Percentiles rank a stretch among this genome's conserved stretches.
Conservation (phyloP, 2,797 vertebrate genomes). For the Jordanella pulchra region DNA sequence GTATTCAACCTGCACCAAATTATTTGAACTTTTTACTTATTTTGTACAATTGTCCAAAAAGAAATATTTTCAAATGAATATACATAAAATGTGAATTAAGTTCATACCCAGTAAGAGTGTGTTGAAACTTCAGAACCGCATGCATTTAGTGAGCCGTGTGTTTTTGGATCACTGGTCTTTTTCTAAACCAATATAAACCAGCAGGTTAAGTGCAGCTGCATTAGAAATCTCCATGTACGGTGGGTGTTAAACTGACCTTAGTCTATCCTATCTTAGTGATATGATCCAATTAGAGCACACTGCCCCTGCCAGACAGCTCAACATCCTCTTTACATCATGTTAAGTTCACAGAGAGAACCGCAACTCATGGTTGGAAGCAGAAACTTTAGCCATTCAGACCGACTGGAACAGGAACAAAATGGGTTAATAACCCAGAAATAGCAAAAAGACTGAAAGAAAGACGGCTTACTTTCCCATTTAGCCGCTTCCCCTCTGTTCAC, state of each 20-base stretch:
- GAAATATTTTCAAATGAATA: too few species aligned
- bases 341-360: conserved; percentile 10
- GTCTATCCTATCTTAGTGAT: conserved; percentile 58
- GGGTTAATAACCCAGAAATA: conserved; percentile 31
- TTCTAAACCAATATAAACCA: conserved; percentile 6
- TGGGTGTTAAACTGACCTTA: conserved; percentile 26
- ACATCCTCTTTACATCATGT: conserved; percentile 72
- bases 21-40: too few species aligned
- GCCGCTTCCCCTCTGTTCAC: conserved; percentile 34
- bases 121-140: too few species aligned
- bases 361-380: background rate
- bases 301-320: conserved; percentile 67
- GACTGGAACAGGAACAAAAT: conserved; percentile 30
- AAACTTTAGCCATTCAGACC: background rate
- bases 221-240: background rate
- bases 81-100: too few species aligned
- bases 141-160: conserved; percentile 1
- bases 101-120: too few species aligned
- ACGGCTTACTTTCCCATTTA: conserved; percentile 37
- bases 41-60: too few species aligned
- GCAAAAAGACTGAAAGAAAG: conserved; percentile 26
- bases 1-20: too few species aligned
- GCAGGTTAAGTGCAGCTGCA: conserved; percentile 15
- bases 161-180: background rate
- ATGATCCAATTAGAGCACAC: conserved; percentile 81